phyloP scores from a whole-genome alignment of 2,797 vertebrate species.

The Rhinoraja longicauda region DNA sequence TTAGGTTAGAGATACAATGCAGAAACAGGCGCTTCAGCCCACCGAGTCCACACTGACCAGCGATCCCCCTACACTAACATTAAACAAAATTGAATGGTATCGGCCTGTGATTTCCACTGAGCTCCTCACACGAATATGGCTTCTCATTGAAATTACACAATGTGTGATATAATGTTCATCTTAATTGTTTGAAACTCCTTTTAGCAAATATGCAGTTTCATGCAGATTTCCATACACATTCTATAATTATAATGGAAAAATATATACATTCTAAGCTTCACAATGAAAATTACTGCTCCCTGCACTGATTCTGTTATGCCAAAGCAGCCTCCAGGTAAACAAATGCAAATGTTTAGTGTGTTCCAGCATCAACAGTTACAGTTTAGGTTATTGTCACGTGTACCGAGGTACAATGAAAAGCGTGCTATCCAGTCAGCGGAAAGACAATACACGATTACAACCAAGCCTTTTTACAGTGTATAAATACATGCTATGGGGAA shows the following conservation, averaged over 20 bases:
- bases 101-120: background rate
- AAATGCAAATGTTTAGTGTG: background rate
- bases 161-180: background rate
- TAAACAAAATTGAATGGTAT: background rate
- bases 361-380: background rate
- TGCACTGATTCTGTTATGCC: background rate
- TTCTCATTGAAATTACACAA: background rate
- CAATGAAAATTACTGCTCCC: background rate
- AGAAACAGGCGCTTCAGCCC: too few relatives aligned
- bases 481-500: too few relatives aligned
- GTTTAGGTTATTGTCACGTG: too few relatives aligned
- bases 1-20: too few relatives aligned
- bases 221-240: background rate
- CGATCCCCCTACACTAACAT: background rate
- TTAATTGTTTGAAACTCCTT: background rate
- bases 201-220: background rate
- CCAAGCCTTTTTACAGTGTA: too few relatives aligned
- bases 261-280: background rate
- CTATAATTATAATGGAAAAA: background rate
- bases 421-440: too few relatives aligned
- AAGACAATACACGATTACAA: too few relatives aligned
- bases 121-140: background rate
- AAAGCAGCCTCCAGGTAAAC: background rate
- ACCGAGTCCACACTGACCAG: too few relatives aligned
- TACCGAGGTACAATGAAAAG: too few relatives aligned